A percentile compares a stretch with the other conserved stretches of the same genome.
Evolutionary conservation across 2,797 vertebrate genomes (phyloP).

Genomic region (Muscicapa striata): DNA sequence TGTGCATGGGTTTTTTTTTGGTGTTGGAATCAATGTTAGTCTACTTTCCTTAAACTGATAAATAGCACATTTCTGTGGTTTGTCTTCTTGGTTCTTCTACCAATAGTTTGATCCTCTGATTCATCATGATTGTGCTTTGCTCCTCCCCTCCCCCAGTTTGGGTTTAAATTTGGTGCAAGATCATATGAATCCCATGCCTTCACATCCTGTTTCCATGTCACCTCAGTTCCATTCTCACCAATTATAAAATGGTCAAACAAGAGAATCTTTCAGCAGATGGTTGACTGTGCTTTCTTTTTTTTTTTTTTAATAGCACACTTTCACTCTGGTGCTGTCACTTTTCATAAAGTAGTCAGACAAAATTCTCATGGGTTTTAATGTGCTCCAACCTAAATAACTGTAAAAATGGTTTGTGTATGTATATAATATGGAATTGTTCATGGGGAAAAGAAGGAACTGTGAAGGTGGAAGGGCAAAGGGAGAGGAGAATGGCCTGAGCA

Average conservation of each 20-base stretch:
- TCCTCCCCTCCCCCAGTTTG: not conserved
- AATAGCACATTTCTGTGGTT: not conserved
- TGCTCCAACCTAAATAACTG: not conserved
- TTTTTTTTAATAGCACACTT: not conserved
- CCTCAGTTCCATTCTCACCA: slow-evolving; percentile 19
- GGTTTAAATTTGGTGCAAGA: not conserved
- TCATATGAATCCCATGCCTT: slow-evolving; percentile 27
- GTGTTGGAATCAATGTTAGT: not conserved
- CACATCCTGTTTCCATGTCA: slow-evolving; percentile 15
- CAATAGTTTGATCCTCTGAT: not conserved
- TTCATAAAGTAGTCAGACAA: not conserved
- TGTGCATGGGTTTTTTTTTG: not conserved
- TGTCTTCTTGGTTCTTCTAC: not conserved
- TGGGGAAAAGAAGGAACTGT: not conserved
- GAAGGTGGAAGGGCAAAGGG: not conserved
- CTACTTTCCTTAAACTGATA: not conserved
- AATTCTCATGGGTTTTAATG: slow-evolving; percentile 3
- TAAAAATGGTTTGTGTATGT: not conserved
- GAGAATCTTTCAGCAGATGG: slow-evolving; percentile 54
- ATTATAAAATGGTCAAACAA: slow-evolving; percentile 42
- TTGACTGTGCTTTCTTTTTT: not conserved
- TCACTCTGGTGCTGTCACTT: slow-evolving; percentile 46
- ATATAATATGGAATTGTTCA: not conserved
- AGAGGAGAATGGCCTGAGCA: not conserved
- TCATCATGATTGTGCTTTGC: not conserved